Conservation (phyloP, 2,888 invertebrate genomes). For the Caenorhabditis afra region DNA sequence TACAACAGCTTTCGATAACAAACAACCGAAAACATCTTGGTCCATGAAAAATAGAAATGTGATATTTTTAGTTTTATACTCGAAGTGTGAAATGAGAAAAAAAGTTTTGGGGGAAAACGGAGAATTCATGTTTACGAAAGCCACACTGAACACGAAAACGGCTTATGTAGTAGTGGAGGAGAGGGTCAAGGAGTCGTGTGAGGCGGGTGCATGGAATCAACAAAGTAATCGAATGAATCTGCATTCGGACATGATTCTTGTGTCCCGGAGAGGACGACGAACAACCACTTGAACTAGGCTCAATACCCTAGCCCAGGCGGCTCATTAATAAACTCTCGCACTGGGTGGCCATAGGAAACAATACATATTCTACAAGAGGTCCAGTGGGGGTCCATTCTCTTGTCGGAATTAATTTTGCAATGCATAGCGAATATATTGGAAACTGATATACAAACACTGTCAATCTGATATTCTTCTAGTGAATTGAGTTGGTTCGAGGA, state of each 20-base stretch:
- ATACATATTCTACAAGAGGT: slow-evolving; percentile 50
- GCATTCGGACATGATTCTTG: slow-evolving; percentile 48
- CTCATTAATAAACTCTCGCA: slow-evolving; percentile 58
- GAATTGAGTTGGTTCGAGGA: slow-evolving; percentile 6
- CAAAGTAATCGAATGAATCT: slow-evolving; percentile 54
- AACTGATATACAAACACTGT: slow-evolving; percentile 22
- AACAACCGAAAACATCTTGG: too few relatives aligned
- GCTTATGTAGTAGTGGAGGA: slow-evolving; percentile 1
- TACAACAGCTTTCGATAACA: too few relatives aligned
- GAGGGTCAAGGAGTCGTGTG: slow-evolving; percentile 17
- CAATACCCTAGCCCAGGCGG: slow-evolving; percentile 48
- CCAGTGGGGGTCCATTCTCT: neutral
- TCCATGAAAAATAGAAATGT: too few relatives aligned
- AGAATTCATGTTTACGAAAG: too few relatives aligned
- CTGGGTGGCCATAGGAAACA: slow-evolving; percentile 48
- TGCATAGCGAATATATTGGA: slow-evolving; percentile 35
- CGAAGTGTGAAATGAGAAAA: neutral
- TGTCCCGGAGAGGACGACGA: slow-evolving; percentile 17
- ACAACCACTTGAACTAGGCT: slow-evolving; percentile 56
- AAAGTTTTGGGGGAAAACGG: too few relatives aligned
- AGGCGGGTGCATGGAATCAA: slow-evolving; percentile 45
- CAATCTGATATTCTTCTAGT: slow-evolving; percentile 19
- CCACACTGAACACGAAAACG: slow-evolving; percentile 10
- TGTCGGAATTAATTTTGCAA: slow-evolving; percentile 38
- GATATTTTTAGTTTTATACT: too few relatives aligned